Conservation (phyloP, 2,888 invertebrate genomes). For the Campoplex capitator region DNA sequence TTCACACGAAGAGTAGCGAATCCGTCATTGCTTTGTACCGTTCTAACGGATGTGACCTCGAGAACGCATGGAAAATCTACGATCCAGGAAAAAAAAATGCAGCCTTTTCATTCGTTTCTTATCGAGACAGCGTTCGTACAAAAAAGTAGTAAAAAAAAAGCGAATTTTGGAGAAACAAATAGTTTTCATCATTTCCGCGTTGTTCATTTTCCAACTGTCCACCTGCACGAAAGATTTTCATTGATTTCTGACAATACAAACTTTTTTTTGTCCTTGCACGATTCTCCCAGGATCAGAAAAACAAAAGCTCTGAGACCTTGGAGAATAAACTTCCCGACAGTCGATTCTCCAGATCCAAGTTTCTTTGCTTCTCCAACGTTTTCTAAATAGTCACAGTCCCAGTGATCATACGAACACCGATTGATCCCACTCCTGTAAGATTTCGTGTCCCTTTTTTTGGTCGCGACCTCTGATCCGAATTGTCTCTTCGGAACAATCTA, state of each 20-base stretch:
- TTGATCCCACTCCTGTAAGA: background rate
- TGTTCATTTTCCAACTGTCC: background rate
- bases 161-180: background rate
- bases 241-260: background rate
- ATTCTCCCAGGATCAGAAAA: background rate
- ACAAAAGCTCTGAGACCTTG: background rate
- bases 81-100: background rate
- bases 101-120: background rate
- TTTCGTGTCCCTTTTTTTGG: background rate
- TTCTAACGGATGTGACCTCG: conserved; percentile 61
- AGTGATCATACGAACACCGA: background rate
- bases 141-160: background rate
- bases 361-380: background rate
- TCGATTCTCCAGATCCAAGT: background rate
- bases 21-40: conserved; percentile 49
- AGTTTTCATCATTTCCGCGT: background rate
- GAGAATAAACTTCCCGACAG: background rate
- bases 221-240: background rate
- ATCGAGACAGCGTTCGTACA: background rate
- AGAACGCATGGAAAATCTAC: conserved; percentile 39
- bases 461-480: conserved; percentile 16
- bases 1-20: conserved; percentile 39
- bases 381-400: background rate
- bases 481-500: conserved; percentile 1
- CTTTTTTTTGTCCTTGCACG: background rate